Conservation (phyloP, 1,140 invertebrate genomes). For the Holcopasites calliopsidis region DNA sequence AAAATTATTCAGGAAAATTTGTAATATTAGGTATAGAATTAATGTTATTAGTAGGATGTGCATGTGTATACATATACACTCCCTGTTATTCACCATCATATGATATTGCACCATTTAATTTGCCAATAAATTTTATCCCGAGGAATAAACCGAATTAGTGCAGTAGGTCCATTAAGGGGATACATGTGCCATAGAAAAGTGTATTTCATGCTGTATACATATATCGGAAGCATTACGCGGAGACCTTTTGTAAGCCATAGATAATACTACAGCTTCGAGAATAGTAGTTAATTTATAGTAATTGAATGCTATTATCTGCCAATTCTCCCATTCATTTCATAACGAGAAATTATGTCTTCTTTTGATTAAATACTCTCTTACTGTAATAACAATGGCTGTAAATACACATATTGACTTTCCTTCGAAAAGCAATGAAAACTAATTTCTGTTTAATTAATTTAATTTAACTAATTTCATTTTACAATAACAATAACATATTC, state of each 20-base stretch:
- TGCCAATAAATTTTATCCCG: background rate
- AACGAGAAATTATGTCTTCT: no score
- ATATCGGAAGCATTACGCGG: background rate
- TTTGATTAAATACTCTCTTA: no score
- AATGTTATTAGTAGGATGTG: no score
- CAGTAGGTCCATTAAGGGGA: conserved; percentile 20
- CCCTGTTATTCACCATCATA: background rate
- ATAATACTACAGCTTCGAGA: background rate
- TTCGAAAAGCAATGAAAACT: background rate
- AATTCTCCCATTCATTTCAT: background rate
- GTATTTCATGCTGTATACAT: background rate
- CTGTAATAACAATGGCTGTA: background rate
- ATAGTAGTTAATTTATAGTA: conserved; percentile 6
- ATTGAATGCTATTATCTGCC: background rate
- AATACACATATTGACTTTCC: background rate
- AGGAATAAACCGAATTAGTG: background rate
- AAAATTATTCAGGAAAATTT: no score
- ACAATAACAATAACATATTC: no score
- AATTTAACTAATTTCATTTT: no score
- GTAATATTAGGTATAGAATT: no score
- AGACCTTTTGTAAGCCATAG: background rate
- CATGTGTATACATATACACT: background rate
- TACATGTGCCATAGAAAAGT: conserved; percentile 7
- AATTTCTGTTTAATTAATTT: no score
- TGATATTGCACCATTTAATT: background rate